Evolutionary conservation across 2,888 invertebrate genomes (phyloP).

Genomic region (Lepidonotus clava): DNA sequence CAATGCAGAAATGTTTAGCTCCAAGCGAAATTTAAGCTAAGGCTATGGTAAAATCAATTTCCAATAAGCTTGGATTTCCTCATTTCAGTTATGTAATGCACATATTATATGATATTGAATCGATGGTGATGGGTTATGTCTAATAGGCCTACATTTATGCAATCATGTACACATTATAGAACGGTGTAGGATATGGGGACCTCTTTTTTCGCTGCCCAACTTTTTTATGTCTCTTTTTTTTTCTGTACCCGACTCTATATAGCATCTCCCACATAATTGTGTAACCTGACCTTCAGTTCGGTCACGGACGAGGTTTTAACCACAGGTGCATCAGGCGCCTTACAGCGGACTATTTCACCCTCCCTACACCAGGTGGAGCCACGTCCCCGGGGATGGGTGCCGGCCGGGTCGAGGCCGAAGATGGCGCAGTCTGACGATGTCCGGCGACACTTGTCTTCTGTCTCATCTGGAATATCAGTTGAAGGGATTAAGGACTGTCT

Average conservation of each 20-base stretch:
- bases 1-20: too few relatives aligned
- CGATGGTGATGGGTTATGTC: too few relatives aligned
- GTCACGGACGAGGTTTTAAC: background rate
- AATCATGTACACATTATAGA: background rate
- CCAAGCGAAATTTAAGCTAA: too few relatives aligned
- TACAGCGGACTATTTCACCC: slow-evolving; percentile 16
- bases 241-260: background rate
- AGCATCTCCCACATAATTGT: background rate
- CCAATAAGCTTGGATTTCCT: too few relatives aligned
- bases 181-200: background rate
- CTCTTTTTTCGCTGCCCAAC: background rate
- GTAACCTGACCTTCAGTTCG: background rate
- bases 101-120: too few relatives aligned
- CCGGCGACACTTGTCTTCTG: background rate
- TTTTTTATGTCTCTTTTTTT: too few relatives aligned
- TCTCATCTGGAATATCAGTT: slow-evolving; percentile 45
- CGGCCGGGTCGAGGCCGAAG: slow-evolving; percentile 21
- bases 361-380: background rate
- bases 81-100: too few relatives aligned
- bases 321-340: background rate
- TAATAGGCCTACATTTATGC: too few relatives aligned
- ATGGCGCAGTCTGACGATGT: slow-evolving; percentile 24
- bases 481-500: too few relatives aligned
- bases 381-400: slow-evolving; percentile 29
- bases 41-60: too few relatives aligned